Base-by-base conservation (phyloP, 2,113 vertebrate genomes). In the Scytalopus superciliaris region DNA sequence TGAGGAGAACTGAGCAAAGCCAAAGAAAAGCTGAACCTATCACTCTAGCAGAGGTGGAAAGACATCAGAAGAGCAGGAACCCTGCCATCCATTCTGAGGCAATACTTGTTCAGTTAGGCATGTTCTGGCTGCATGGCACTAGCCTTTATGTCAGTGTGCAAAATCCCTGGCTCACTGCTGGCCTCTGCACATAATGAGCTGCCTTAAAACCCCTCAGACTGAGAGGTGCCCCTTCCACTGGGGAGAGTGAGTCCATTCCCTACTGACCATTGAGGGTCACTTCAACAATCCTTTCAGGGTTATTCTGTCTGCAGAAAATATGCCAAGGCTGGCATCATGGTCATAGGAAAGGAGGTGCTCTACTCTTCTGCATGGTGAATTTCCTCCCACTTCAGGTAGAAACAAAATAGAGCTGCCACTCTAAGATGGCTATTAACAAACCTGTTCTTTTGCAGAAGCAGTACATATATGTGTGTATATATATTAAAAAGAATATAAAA, bases 71-170 rank as follows among this genome's bases (percentile, higher is more conserved):
- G 47, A 60, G 19, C 62, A 68, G 28, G 47, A 79, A 42, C 27
- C 37, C 14, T 93, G 57, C 45, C 72, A 92, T 87, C 75, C 70
- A n/a, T 69, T 42, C 89, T 88, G 80, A 97, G 92, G 94, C 76
- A 91, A 84, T 87, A 83, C 68, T 81, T 94, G 73, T 82, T 94
- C 66, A 94, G 69, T 95, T 91, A 79, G 74, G 89, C 93, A 89
- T 97, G 91, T 96, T 97, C 94, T 96, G 96, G 91, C 95, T 97
- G 93, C 35, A 12, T 97, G 80, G 59, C 90, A 84, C 89, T 91
- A 95, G 90, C 89, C 93, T 86, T 80, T 85, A 87, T 97, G 77
- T 88, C 89, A 93, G 78, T 60, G 91, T 87, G 79, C 83, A 79
- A 95, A 97, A 86, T 95, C 93, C 93, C 90, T 97, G 95, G 78